Base-by-base conservation (phyloP, 2,797 vertebrate species). In the Spinibarbus caldwelli region DNA sequence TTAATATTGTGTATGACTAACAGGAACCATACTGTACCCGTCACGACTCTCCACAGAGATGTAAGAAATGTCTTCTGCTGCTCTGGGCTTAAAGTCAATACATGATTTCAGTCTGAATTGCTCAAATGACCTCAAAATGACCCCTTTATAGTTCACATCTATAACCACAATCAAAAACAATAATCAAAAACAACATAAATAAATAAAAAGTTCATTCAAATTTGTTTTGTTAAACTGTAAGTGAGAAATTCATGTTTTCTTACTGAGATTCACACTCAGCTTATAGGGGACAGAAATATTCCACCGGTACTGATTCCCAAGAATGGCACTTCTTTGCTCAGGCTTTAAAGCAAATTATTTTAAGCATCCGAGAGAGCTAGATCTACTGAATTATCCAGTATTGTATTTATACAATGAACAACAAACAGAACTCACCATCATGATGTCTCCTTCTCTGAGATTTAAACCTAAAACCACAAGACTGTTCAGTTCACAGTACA, bases 81-180 rank as follows among this genome's bases (percentile, higher is more conserved):
- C 31, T 93, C 94, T 93, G 45, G 93, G 96, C 88, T 95, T 97
- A 91, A 97, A 98, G 91, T 97, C 96, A 68, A 97, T 96, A 90
- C 97, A 97, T 1, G 96, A 94, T 93, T 97, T 98, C 26, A 97
- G 82, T 73, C 96, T 94, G 90, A 96, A 97, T 52, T 94, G 95
- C 47, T 97, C 96, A 82, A 97, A 93, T 6, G 96, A 96, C 86
- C 91, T 92, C 64, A 97, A 88, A 88, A 96, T 95, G 68, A 96
- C 83, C 59, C 95, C 97, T 92, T 95, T 97, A 7, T 96, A 95
- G 82, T 98, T 97, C 72, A 97, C 90, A 21, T 96, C 97, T 31
- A 31, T 67, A 85, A 83, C 80, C 66, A 57, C 11, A 4, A 1
- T 68, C 47, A 49, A 19, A 41, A 45, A 34, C 6, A 23, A 12